Evolutionary conservation across 2,797 vertebrate genomes (phyloP).

Genomic region (Sebastes alutus): DNA sequence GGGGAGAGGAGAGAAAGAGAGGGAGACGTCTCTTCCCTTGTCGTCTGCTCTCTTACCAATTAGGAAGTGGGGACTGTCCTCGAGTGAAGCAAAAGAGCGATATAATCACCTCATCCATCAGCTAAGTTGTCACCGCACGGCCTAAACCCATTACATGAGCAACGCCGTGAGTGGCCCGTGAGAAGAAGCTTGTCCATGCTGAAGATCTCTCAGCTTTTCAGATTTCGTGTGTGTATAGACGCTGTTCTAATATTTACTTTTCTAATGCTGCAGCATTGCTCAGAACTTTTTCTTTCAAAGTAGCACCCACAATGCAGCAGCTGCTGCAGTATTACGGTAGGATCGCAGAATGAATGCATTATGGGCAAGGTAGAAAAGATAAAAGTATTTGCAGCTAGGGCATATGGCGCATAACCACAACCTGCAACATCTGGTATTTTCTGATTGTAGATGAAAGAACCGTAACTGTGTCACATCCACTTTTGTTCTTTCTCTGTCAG

Average conservation of each 20-base stretch:
- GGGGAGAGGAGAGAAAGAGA: constrained; percentile 20
- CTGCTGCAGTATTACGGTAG: background rate
- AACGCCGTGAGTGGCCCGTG: constrained; percentile 14
- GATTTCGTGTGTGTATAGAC: background rate
- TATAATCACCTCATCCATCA: constrained; percentile 77
- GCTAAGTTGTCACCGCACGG: constrained; percentile 55
- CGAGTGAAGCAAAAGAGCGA: constrained; percentile 57
- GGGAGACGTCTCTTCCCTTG: constrained; percentile 46
- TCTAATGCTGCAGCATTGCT: background rate
- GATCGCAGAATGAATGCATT: background rate
- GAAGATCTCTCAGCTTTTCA: constrained; percentile 24
- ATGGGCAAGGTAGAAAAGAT: background rate
- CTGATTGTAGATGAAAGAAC: constrained; percentile 31
- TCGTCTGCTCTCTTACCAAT: constrained; percentile 69
- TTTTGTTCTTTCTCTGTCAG: constrained; percentile 33
- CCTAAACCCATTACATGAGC: constrained; percentile 59
- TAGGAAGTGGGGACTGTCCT: constrained; percentile 67
- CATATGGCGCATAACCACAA: constrained; percentile 14
- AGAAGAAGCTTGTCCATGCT: constrained; percentile 33
- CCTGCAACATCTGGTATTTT: constrained; percentile 33
- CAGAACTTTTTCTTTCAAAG: background rate
- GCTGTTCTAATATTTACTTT: background rate
- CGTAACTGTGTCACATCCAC: constrained; percentile 31
- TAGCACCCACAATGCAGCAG: background rate
- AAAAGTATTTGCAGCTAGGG: constrained; percentile 3